These are phyloP conservation scores for Drosophila pseudotakahashii DNA, from an alignment of 2,888 invertebrate species.

Conservation along the genomic window DNA sequence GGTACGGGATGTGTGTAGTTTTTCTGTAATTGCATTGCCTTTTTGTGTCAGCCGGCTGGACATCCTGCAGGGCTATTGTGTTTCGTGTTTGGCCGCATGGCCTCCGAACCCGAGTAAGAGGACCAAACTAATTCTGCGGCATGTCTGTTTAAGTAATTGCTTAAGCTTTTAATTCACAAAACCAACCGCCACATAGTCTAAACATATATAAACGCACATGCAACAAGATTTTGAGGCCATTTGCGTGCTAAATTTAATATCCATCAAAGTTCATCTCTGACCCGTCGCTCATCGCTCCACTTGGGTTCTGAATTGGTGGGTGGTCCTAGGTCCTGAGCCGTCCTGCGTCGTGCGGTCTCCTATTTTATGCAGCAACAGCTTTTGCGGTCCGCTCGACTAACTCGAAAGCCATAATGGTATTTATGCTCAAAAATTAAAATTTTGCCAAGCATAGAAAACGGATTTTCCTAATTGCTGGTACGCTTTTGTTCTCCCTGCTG, in stretches of 20 bases:
- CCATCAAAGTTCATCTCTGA: slow-evolving; percentile 34
- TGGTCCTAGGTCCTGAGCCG: not conserved
- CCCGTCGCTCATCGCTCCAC: slow-evolving; percentile 27
- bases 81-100: slow-evolving; percentile 39
- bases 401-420: slow-evolving; percentile 30
- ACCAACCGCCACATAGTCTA: slow-evolving; percentile 23
- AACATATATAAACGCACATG: slow-evolving; percentile 9
- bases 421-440: slow-evolving; percentile 46
- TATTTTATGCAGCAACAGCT: slow-evolving; percentile 15
- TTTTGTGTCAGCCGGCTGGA: slow-evolving; percentile 53
- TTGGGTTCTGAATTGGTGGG: not conserved
- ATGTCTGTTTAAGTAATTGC: slow-evolving; percentile 76
- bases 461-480: slow-evolving; percentile 37
- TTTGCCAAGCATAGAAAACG: slow-evolving; percentile 39
- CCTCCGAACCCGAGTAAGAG: slow-evolving; percentile 48
- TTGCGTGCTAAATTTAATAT: slow-evolving; percentile 34
- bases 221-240: slow-evolving; percentile 21
- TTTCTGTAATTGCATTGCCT: slow-evolving; percentile 69
- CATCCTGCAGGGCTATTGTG: slow-evolving; percentile 33
- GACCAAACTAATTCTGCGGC: slow-evolving; percentile 77
- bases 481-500: slow-evolving; percentile 24
- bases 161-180: slow-evolving; percentile 74
- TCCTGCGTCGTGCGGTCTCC: not conserved
- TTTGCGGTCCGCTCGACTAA: slow-evolving; percentile 17
- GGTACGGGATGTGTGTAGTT: slow-evolving; percentile 31